Evolutionary conservation across 2,888 invertebrate genomes (phyloP).

Genomic region (Leptura quadrifasciata): DNA sequence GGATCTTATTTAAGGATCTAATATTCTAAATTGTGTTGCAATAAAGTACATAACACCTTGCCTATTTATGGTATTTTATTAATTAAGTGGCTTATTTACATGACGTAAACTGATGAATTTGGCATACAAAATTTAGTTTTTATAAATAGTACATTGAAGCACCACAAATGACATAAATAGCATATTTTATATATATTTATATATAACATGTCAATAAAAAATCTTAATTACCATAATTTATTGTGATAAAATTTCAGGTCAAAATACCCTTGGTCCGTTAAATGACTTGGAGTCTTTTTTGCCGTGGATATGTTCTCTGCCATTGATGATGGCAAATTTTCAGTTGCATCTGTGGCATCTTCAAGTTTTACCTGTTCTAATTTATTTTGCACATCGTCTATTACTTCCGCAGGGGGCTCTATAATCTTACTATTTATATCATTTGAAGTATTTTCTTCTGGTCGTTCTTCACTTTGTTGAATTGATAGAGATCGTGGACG

Average conservation of each 20-base stretch:
- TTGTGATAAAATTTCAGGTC: slow-evolving; percentile 88
- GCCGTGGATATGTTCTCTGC: slow-evolving; percentile 64
- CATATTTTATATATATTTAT: neutral
- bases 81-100: slow-evolving; percentile 1
- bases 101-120: neutral
- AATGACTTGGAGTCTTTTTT: slow-evolving; percentile 71
- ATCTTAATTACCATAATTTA: slow-evolving; percentile 81
- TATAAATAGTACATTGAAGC: slow-evolving; percentile 3
- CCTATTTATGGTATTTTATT: slow-evolving; percentile 2
- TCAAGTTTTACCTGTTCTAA: slow-evolving; percentile 29
- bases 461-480: slow-evolving; percentile 73
- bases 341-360: slow-evolving; percentile 32
- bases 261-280: slow-evolving; percentile 81
- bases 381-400: slow-evolving; percentile 33
- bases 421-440: slow-evolving; percentile 57
- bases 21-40: neutral
- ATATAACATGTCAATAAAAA: neutral
- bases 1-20: neutral
- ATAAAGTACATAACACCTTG: neutral
- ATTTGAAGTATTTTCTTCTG: slow-evolving; percentile 57
- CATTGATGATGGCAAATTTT: slow-evolving; percentile 43
- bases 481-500: slow-evolving; percentile 76
- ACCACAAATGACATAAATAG: slow-evolving; percentile 12
- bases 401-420: slow-evolving; percentile 39
- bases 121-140: slow-evolving; percentile 4